Conservation (phyloP, 2,797 vertebrate species). For the Diceros bicornis region DNA sequence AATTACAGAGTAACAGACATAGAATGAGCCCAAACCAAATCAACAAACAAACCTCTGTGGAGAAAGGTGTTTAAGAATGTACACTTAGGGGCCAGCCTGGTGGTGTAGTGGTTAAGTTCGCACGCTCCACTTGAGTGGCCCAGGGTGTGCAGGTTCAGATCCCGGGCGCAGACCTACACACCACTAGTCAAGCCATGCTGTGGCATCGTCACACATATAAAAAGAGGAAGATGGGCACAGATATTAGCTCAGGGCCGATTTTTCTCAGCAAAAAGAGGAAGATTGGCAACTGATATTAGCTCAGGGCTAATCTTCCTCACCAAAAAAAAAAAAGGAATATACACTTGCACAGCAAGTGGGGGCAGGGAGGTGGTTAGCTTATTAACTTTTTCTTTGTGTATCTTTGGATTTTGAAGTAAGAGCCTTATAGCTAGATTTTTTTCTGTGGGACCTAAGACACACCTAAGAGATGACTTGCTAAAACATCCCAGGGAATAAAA, state of each 20-base stretch:
- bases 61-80: neutral
- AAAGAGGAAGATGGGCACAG: no score
- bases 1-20: neutral
- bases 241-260: no score
- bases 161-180: no score
- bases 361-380: neutral
- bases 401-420: conserved; percentile 50
- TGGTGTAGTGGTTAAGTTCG: no score
- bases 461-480: neutral
- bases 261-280: no score
- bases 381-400: neutral
- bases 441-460: neutral
- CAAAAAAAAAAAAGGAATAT: neutral
- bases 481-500: neutral
- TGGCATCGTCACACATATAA: no score
- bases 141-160: no score
- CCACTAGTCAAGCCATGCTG: no score
- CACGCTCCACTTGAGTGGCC: no score
- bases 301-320: no score
- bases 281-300: no score
- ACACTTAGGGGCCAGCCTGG: neutral
- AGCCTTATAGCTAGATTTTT: neutral
- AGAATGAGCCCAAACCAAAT: neutral
- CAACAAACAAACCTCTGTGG: neutral
- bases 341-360: neutral